Conservation (phyloP, 1,140 invertebrate genomes). For the Rhagoletis pomonella region DNA sequence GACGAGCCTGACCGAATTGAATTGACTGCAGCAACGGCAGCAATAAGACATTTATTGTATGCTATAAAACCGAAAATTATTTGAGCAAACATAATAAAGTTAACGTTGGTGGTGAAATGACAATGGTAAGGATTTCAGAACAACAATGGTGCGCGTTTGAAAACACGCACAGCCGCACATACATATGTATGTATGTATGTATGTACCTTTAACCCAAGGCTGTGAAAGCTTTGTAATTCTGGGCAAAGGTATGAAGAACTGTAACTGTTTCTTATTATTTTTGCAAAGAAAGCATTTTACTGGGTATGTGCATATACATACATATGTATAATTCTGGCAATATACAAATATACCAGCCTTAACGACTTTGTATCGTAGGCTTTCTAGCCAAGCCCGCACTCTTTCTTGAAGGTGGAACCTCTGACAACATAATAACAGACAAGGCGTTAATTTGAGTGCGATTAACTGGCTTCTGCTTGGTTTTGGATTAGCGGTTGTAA, state of each 20-base stretch:
- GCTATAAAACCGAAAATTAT: conserved; percentile 66
- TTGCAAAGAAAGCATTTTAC: neutral
- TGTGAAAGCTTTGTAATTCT: neutral
- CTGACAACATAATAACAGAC: conserved; percentile 10
- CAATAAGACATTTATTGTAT: conserved; percentile 57
- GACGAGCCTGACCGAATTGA: neutral
- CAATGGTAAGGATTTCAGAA: neutral
- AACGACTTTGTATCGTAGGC: too few species aligned
- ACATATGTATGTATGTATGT: neutral
- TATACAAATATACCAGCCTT: too few species aligned
- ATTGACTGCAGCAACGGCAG: conserved; percentile 11
- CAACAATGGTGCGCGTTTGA: neutral
- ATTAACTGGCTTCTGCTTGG: neutral
- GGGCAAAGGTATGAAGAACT: neutral
- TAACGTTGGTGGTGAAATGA: conserved; percentile 13
- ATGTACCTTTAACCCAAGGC: neutral
- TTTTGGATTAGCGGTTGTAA: neutral
- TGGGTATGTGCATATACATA: too few species aligned
- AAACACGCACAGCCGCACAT: neutral
- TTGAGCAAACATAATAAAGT: conserved; percentile 66
- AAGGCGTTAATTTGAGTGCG: neutral
- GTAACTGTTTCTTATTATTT: neutral
- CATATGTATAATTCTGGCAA: too few species aligned
- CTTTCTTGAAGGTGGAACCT: conserved; percentile 3
- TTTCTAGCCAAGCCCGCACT: neutral